Conservation (phyloP, 2,888 invertebrate species). For the Drosophila neonasuta region DNA sequence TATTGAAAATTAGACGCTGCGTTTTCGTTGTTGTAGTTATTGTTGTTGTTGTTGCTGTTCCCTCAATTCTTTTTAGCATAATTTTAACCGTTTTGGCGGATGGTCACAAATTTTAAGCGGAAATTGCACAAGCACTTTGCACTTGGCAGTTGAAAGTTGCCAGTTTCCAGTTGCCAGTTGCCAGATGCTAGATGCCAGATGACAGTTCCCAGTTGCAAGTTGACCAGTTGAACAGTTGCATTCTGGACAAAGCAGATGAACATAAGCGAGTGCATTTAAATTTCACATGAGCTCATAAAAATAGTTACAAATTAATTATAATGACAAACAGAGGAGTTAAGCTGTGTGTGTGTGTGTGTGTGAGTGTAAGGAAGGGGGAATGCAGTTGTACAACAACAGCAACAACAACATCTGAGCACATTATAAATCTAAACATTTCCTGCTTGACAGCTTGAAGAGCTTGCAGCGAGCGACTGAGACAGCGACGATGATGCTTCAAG, state of each 20-base stretch:
- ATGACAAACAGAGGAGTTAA: slow-evolving; percentile 64
- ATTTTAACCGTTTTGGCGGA: slow-evolving; percentile 66
- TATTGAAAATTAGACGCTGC: slow-evolving; percentile 65
- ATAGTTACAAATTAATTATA: slow-evolving; percentile 78
- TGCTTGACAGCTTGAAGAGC: slow-evolving; percentile 77
- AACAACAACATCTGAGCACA: slow-evolving; percentile 54
- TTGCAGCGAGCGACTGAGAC: slow-evolving; percentile 61
- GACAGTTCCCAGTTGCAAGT: not conserved
- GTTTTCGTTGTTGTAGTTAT: not conserved
- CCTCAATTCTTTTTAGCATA: slow-evolving; percentile 68
- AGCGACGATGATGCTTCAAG: slow-evolving; percentile 67
- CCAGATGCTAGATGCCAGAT: slow-evolving; percentile 15
- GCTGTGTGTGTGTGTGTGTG: not conserved
- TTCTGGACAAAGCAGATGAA: slow-evolving; percentile 41
- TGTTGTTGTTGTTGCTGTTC: slow-evolving; percentile 11
- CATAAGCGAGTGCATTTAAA: slow-evolving; percentile 67
- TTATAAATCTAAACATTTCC: slow-evolving; percentile 77
- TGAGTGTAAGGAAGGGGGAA: not conserved
- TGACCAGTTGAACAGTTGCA: slow-evolving; percentile 30
- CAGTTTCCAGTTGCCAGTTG: slow-evolving; percentile 15
- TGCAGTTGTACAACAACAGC: slow-evolving; percentile 19
- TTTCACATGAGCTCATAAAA: slow-evolving; percentile 78
- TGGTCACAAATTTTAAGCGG: slow-evolving; percentile 73
- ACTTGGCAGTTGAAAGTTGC: slow-evolving; percentile 43
- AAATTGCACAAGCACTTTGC: slow-evolving; percentile 77